phyloP scores from a whole-genome alignment of 37 sponge, comb jelly and placozoan genomes.

The Theonella swinhoei region DNA sequence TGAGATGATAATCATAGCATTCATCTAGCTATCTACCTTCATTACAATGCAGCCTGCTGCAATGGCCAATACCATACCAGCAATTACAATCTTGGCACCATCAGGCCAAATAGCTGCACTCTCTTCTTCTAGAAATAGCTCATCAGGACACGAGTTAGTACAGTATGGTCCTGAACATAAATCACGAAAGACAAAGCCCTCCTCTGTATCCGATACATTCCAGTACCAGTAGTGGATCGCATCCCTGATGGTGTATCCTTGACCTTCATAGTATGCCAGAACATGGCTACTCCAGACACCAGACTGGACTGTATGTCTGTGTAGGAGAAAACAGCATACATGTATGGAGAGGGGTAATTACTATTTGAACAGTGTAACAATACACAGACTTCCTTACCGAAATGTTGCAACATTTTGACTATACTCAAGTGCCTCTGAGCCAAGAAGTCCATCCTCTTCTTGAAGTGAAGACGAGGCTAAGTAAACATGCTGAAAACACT shows the following conservation, averaged over 20 bases:
- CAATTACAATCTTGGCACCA: background rate
- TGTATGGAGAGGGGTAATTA: no score
- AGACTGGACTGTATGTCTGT: background rate
- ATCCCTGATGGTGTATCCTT: conserved; percentile 25
- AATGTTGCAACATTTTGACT: background rate
- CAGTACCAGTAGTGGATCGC: conserved; percentile 33
- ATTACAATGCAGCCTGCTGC: background rate
- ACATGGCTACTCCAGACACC: background rate
- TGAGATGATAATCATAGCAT: no score
- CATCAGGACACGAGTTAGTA: conserved; percentile 39
- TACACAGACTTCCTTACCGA: background rate
- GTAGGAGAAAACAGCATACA: no score
- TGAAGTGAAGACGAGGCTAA: conserved; percentile 60
- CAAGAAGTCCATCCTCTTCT: conserved; percentile 31
- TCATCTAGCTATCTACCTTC: background rate
- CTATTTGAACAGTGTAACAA: no score
- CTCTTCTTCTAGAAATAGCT: background rate
- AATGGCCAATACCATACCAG: background rate
- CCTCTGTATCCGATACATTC: background rate
- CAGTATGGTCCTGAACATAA: conserved; percentile 36
- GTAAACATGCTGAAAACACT: conserved; percentile 76
- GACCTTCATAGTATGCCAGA: background rate
- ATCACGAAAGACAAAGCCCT: conserved; percentile 16
- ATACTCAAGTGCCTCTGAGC: background rate
- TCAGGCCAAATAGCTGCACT: background rate